Evolutionary conservation across 2,113 vertebrate species (phyloP), one percentile per base, ranked within the genome.

Genomic region (Antigone vipio): DNA sequence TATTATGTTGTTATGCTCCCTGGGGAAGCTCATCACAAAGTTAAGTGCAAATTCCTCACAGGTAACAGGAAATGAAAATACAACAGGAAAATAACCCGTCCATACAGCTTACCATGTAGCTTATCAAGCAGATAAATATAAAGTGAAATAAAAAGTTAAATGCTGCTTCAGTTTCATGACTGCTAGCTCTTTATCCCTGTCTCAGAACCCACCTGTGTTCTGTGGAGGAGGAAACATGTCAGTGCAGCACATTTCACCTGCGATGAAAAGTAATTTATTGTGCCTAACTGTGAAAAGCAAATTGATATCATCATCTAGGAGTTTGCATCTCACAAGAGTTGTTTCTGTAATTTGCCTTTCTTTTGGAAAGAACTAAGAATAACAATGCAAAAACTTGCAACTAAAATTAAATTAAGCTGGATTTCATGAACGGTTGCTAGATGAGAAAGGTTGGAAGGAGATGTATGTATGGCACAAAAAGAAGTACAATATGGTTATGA

Each of bases 241-340:
- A 88, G 40, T 60, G 18, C 6, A 91, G 64, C 38, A 86, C 62
- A 74, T 90, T 95, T 95, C 42, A 93, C 66, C 83, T 75, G 38
- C 63, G 80, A 85, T 29, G 47, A 68, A 60, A 94, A 93, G 64
- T 55, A 76, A 94, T 87, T 92, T 93, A 88, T 59, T 85, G 63
- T 76, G 64, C 23, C 78, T 94, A 85, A 82, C 89, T 66, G 62
- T 72, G 79, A 95, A 96, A 94, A 93, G 73, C 84, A 96, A 96
- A 97, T 44, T 87, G 92, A 40, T 85, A 84, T 47, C 83, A 85
- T 89, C 81, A 91, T 74, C 86, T 69, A 85, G 34, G 87, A 86
- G 60, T 47, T 32, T 49, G n/a, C n/a, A 74, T 50, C 63, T 93
- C 74, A 90, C 45, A 92, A 60, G 35, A 30, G 19, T 34, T 78